Base-by-base conservation (phyloP, 1,140 invertebrate species). In the Apolygus lucorum region DNA sequence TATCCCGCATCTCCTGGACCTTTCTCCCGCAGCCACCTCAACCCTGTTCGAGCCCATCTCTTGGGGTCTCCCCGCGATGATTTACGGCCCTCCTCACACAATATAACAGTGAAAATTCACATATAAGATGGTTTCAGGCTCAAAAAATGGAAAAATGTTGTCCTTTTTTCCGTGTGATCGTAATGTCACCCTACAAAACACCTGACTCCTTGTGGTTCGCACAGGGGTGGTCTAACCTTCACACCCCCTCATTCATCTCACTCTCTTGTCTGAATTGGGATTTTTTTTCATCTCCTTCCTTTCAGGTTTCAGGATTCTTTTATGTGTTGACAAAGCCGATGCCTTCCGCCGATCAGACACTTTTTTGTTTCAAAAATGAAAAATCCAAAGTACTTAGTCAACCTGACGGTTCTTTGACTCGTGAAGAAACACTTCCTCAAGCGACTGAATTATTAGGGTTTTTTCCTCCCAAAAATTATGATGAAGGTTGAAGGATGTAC, bases 21-120 rank as follows among this genome's bases (percentile, higher is more conserved):
- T 59, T 59, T 59, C 54, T 24, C 11, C 22, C 54, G 8, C 22
- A 13, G 8, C 34, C 22, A 13, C 54, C 22, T 59, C 54, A 24
- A 22, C 8, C 13, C 54, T 59, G 13, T 59, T 8, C 17, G 17
- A 17, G 13, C 22, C 54, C 54, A 24, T 59, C 54, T 21, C 22
- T 24, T 24, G 13, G 54, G 11, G 13, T 11, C 4, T 24, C 54
- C 54, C 22, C 54, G n/a, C 22, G 22, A 59, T 59, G 54, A 59
- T 59, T 59, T 59, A 59, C 54, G 22, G 22, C 54, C 54, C n/a
- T n/a, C 22, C 54, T 59, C 54, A 59, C 54, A 59, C 54, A 59
- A 24, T 59, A 24, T 42, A 59, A 59, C 54, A 59, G 54, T 59
- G 54, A n/a, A 59, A 59, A 59, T 59, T 59, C 54, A 22, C 22